These are phyloP conservation scores for Corythucha ciliata DNA, from an alignment of 2,888 invertebrate genomes.

Conservation along the genomic window DNA sequence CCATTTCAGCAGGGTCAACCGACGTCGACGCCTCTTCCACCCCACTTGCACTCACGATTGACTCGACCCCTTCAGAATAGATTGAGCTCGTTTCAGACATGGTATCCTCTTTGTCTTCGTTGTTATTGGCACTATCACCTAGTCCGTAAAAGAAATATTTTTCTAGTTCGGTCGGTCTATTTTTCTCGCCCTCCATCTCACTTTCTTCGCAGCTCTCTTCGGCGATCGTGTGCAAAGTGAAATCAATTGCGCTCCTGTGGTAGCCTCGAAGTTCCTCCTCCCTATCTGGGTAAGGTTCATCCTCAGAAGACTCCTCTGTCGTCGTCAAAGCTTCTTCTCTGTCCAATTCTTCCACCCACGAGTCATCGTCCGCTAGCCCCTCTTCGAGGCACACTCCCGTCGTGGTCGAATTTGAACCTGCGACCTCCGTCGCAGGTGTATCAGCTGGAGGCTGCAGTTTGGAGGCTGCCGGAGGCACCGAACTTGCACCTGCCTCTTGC, in stretches of 20 bases:
- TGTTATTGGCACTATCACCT: slow-evolving; percentile 57
- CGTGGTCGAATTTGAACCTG: slow-evolving; percentile 52
- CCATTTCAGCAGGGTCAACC: slow-evolving; percentile 56
- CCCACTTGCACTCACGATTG: slow-evolving; percentile 49
- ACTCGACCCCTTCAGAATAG: slow-evolving; percentile 73
- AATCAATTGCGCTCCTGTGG: slow-evolving; percentile 72
- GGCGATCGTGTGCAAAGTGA: slow-evolving; percentile 83
- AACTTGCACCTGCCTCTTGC: slow-evolving; percentile 48
- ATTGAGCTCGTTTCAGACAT: slow-evolving; percentile 75
- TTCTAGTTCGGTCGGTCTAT: slow-evolving; percentile 70
- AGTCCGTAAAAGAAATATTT: slow-evolving; percentile 84
- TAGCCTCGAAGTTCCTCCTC: slow-evolving; percentile 77
- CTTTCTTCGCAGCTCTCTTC: slow-evolving; percentile 94
- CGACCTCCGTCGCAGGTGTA: slow-evolving; percentile 46
- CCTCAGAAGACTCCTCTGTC: slow-evolving; percentile 48
- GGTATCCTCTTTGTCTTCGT: slow-evolving; percentile 38
- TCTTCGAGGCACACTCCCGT: slow-evolving; percentile 65
- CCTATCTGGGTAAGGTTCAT: slow-evolving; percentile 51
- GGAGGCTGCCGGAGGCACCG: slow-evolving; percentile 49
- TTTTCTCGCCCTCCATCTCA: slow-evolving; percentile 58
- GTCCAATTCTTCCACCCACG: slow-evolving; percentile 82
- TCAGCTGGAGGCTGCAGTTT: slow-evolving; percentile 46
- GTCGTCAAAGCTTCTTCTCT: slow-evolving; percentile 39
- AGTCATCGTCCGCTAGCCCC: slow-evolving; percentile 80
- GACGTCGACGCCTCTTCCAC: slow-evolving; percentile 43